Evolutionary conservation across 2,888 invertebrate genomes (phyloP).

Genomic region (Drosophila dives): DNA sequence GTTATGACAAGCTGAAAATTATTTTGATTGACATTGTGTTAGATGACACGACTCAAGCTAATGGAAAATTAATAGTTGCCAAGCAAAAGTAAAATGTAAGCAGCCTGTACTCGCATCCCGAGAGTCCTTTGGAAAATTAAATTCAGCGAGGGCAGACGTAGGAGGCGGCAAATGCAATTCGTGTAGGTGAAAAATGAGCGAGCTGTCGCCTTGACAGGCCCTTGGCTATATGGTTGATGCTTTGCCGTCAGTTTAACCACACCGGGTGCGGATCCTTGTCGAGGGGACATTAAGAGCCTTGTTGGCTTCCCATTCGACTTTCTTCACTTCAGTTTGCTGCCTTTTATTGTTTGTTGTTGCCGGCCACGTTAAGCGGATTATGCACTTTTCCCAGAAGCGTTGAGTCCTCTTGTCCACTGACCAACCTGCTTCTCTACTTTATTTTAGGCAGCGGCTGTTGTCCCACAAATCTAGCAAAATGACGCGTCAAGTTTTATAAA

Average conservation of each 20-base stretch:
- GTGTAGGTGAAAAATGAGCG: conserved; percentile 38
- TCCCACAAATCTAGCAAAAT: conserved; percentile 49
- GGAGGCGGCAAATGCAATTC: conserved; percentile 27
- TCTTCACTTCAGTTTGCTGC: conserved; percentile 15
- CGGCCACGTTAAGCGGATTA: conserved; percentile 57
- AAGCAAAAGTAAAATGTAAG: conserved; percentile 27
- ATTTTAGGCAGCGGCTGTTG: conserved; percentile 6
- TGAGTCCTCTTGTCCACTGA: not conserved
- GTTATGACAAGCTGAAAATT: conserved; percentile 61
- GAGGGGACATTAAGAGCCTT: conserved; percentile 45
- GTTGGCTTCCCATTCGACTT: conserved; percentile 33
- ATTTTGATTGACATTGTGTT: conserved; percentile 60
- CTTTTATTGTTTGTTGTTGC: conserved; percentile 31
- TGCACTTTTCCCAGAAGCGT: conserved; percentile 42
- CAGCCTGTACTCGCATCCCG: not conserved
- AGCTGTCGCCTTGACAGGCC: conserved; percentile 11
- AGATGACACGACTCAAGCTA: conserved; percentile 33
- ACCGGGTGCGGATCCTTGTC: conserved; percentile 13
- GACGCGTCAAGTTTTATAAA: conserved; percentile 52
- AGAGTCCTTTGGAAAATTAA: conserved; percentile 18
- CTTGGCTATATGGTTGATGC: not conserved
- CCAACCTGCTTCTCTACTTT: not conserved
- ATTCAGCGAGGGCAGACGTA: not conserved
- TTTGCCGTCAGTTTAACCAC: conserved; percentile 16
- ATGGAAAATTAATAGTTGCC: conserved; percentile 66